Percentiles rank a stretch among this genome's conserved stretches.
phyloP scores from a whole-genome alignment of 53 echinoderm and acorn worm species.

The Hippasteria phrygiana region DNA sequence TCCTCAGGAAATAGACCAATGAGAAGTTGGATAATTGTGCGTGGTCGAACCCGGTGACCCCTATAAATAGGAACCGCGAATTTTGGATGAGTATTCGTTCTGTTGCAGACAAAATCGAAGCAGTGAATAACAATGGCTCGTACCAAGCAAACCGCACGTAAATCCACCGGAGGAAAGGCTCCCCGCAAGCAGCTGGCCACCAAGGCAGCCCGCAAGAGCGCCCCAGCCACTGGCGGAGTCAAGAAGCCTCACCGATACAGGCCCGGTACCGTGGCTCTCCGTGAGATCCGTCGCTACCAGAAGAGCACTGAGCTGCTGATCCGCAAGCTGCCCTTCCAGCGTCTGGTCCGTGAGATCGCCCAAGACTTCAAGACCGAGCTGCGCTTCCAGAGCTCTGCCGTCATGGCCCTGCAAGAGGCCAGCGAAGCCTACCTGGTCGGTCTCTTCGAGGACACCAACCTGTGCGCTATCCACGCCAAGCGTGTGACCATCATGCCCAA shows the following conservation, averaged over 20 bases:
- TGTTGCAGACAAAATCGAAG: conserved; percentile 49
- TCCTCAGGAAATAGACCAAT: conserved; percentile 16
- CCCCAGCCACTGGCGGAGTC: conserved; percentile 98
- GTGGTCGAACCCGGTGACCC: conserved; percentile 23
- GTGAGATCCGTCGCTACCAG: conserved; percentile 99
- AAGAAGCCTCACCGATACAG: conserved; percentile 99
- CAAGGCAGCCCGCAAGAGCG: conserved; percentile 98
- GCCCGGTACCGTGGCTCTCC: conserved; percentile 98
- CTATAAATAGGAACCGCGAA: conserved; percentile 48
- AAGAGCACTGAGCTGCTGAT: conserved; percentile 99
- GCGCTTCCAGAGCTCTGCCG: conserved; percentile 99
- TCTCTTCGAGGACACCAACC: conserved; percentile 99
- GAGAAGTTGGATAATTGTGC: not conserved
- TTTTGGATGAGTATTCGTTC: conserved; percentile 31
- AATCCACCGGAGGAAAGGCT: conserved; percentile 98
- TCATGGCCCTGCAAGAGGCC: conserved; percentile 99
- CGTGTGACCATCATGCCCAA: conserved; percentile 99
- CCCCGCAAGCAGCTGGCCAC: conserved; percentile 97
- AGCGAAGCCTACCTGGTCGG: conserved; percentile 99
- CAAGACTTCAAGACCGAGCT: conserved; percentile 99
- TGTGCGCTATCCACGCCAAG: conserved; percentile 99
- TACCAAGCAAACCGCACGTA: conserved; percentile 99
- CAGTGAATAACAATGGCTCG: conserved; percentile 84
- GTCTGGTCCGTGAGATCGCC: conserved; percentile 98
- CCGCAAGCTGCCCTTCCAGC: conserved; percentile 99